Evolutionary conservation across 2,888 invertebrate species (phyloP), one percentile per base, ranked within the genome.

Genomic region (Tricholauxania praeusta): DNA sequence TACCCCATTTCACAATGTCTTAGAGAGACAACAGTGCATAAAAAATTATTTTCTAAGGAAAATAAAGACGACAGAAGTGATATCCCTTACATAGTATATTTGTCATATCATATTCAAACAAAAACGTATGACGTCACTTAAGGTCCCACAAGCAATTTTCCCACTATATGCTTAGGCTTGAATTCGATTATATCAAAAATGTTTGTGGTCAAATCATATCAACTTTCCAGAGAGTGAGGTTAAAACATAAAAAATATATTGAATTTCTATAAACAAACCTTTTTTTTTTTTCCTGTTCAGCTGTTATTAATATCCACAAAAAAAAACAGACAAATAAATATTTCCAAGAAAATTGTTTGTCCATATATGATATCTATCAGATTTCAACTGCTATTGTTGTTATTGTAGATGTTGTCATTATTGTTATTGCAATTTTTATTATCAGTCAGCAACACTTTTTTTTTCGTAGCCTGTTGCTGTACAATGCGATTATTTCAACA

Each of bases 121-220:
- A 32, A 7, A 32, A 39, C 39, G 39, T 10, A 7, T 39, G 39
- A 39, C 39, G 39, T 39, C 39, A 39, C 10, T 39, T 10, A 6
- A 39, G 6, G 1, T 1, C 39, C 8, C 7, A 39, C 10, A 39
- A 39, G 10, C 39, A 39, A 39, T 10, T 10, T 39, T 10, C 10
- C 39, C 39, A 39, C 39, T 39, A 39, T 39, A 39, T 39, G 6
- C 39, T 8, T 8, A 5, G 39, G 39, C 39, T 39, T 39, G 10
- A 39, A 5, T 39, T 8, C 10, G 0, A 39, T 39, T 10, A 39
- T 8, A 39, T 39, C 10, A 39, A 39, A 10, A 39, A 4, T 39
- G 6, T 39, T 10, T 39, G 39, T 10, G 39, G 55, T 67, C 67
- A 67, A 39, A 15, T 67, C 57, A 57, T 67, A 67, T 67, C 67